A percentile compares a stretch with the other conserved stretches of the same genome.
phyloP scores from a whole-genome alignment of 2,797 vertebrate genomes.

The Linurgus olivaceus region DNA sequence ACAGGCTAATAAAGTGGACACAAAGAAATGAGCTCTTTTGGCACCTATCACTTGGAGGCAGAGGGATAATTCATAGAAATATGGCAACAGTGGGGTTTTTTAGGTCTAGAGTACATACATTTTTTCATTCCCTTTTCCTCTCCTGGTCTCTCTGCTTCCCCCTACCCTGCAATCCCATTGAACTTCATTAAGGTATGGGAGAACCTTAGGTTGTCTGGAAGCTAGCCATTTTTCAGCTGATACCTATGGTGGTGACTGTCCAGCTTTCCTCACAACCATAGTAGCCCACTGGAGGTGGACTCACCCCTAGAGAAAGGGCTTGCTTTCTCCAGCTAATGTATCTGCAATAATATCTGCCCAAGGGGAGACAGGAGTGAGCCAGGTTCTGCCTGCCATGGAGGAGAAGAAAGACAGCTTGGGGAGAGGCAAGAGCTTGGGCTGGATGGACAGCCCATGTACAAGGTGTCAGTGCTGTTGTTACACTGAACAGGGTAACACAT shows the following conservation, averaged over 20 bases:
- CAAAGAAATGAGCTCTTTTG: neutral
- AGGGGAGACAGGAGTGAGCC: neutral
- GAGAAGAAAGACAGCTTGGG: neutral
- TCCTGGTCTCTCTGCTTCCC: neutral
- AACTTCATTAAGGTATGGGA: neutral
- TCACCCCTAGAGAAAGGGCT: neutral
- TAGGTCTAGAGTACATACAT: neutral
- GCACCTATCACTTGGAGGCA: neutral
- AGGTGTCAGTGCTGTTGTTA: neutral
- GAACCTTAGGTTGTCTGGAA: neutral
- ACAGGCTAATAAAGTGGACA: neutral
- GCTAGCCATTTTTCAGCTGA: neutral
- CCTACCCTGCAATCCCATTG: neutral
- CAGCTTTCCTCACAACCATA: neutral
- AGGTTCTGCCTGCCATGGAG: neutral
- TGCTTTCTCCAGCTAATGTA: neutral
- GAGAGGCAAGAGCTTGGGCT: neutral
- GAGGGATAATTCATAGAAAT: neutral
- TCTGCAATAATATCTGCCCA: neutral
- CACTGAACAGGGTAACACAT: no score
- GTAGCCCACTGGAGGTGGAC: neutral
- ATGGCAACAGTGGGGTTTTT: neutral
- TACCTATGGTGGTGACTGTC: neutral
- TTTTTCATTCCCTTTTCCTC: neutral
- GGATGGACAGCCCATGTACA: fast-evolving